Percentiles rank a stretch among this genome's conserved stretches.
Conservation (phyloP, 2,113 vertebrate species). For the Gallinago media region DNA sequence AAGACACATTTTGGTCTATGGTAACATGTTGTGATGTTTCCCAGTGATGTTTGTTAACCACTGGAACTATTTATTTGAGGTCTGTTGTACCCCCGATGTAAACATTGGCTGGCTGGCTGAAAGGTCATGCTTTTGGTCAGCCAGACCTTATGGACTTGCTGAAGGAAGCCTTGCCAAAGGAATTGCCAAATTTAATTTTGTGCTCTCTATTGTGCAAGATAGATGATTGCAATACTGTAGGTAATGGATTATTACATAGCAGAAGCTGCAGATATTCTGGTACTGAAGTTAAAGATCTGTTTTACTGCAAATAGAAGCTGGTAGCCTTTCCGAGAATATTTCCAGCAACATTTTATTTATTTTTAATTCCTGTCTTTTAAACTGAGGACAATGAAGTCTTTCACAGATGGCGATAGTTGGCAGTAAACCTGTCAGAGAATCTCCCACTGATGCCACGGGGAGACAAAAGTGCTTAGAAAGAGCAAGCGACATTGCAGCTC, state of each 20-base stretch:
- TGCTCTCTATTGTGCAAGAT: not conserved
- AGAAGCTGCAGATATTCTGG: not conserved
- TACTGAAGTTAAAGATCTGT: not conserved
- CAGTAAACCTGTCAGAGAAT: not conserved
- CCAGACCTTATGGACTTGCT: not conserved
- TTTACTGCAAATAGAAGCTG: not conserved
- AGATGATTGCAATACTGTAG: not conserved
- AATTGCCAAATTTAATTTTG: not conserved
- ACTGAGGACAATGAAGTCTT: not conserved
- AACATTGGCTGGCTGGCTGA: not conserved
- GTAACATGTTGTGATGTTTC: not conserved
- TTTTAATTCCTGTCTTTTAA: not conserved
- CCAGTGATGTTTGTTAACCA: not conserved
- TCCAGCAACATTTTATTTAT: not conserved
- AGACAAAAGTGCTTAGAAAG: not conserved
- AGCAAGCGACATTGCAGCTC: not conserved
- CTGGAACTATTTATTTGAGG: not conserved
- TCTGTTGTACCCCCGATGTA: not conserved
- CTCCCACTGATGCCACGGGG: not conserved
- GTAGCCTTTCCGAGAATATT: not conserved
- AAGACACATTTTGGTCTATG: not conserved
- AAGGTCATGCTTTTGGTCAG: not conserved
- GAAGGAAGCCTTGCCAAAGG: not conserved
- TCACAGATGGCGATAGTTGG: not conserved
- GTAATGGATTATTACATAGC: not conserved